These are phyloP conservation scores for Scaptomyza reducta DNA, from an alignment of 2,888 invertebrate genomes.

Conservation along the genomic window DNA sequence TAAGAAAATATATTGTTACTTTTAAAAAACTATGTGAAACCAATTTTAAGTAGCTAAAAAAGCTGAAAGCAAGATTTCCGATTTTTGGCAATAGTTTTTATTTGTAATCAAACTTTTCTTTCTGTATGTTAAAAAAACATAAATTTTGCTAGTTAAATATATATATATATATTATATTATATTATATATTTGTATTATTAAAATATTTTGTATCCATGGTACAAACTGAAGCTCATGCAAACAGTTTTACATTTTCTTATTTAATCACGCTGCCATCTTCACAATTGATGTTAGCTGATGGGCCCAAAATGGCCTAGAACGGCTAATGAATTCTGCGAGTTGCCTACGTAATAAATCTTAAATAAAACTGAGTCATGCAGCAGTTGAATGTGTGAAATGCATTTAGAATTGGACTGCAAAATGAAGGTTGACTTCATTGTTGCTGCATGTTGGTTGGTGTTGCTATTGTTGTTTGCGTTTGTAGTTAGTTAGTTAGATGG, in stretches of 20 bases:
- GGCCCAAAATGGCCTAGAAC: constrained; percentile 22
- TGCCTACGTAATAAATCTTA: constrained; percentile 56
- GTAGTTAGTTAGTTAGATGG: constrained; percentile 16
- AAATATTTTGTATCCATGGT: too few species aligned
- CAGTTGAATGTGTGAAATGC: constrained; percentile 56
- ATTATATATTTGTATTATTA: too few species aligned
- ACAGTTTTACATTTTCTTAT: neutral
- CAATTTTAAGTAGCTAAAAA: too few species aligned
- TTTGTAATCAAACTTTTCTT: too few species aligned
- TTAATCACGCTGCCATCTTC: constrained; percentile 41
- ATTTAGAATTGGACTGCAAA: constrained; percentile 47
- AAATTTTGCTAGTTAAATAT: too few species aligned
- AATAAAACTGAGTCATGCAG: constrained; percentile 35
- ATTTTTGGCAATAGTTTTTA: too few species aligned
- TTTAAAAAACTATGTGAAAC: too few species aligned
- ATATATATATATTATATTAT: too few species aligned
- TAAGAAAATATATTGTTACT: too few species aligned
- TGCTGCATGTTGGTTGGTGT: constrained; percentile 14
- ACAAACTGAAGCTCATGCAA: too few species aligned
- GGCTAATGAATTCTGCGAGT: constrained; percentile 64
- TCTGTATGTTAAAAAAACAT: too few species aligned
- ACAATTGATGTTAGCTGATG: constrained; percentile 21
- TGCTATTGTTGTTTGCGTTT: constrained; percentile 16
- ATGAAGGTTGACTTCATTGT: constrained; percentile 64
- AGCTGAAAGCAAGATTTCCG: too few species aligned